Evolutionary conservation across 1,140 invertebrate genomes (phyloP).

Genomic region (Anagrus nilaparvatae): DNA sequence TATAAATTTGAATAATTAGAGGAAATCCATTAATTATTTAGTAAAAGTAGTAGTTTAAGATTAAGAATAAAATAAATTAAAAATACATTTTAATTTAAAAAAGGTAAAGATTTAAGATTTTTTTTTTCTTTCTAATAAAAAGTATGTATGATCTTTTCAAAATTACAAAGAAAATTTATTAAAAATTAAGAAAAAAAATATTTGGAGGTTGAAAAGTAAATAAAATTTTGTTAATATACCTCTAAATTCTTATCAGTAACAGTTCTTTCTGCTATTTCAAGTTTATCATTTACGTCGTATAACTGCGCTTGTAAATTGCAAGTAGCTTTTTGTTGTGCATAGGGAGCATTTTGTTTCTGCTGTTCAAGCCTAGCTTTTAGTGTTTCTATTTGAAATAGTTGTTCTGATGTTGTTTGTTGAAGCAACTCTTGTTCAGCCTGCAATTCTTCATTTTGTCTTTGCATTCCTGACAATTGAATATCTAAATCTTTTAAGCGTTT

Average conservation of each 20-base stretch:
- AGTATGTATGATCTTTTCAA: no score
- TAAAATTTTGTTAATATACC: slow-evolving; percentile 6
- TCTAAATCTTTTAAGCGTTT: slow-evolving; percentile 65
- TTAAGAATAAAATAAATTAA: no score
- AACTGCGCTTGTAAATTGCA: slow-evolving; percentile 55
- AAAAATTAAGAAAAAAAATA: slow-evolving; percentile 4
- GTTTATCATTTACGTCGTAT: slow-evolving; percentile 44
- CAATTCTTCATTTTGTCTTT: slow-evolving; percentile 46
- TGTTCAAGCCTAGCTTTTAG: slow-evolving; percentile 69
- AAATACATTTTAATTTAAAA: no score
- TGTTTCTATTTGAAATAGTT: slow-evolving; percentile 66
- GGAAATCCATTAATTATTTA: no score
- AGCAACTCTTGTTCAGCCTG: slow-evolving; percentile 68
- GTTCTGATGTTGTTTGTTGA: slow-evolving; percentile 67
- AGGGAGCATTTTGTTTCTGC: slow-evolving; percentile 60
- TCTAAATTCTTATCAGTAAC: slow-evolving; percentile 34
- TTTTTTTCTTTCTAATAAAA: no score
- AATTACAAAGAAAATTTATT: neutral
- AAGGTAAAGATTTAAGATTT: no score
- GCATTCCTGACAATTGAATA: slow-evolving; percentile 47
- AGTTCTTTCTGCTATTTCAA: slow-evolving; percentile 29
- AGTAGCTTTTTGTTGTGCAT: slow-evolving; percentile 55
- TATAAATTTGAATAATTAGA: no score
- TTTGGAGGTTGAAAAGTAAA: neutral
- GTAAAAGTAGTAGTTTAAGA: no score